Conservation (phyloP, 2,113 vertebrate genomes). For the Ciconia maguari region DNA sequence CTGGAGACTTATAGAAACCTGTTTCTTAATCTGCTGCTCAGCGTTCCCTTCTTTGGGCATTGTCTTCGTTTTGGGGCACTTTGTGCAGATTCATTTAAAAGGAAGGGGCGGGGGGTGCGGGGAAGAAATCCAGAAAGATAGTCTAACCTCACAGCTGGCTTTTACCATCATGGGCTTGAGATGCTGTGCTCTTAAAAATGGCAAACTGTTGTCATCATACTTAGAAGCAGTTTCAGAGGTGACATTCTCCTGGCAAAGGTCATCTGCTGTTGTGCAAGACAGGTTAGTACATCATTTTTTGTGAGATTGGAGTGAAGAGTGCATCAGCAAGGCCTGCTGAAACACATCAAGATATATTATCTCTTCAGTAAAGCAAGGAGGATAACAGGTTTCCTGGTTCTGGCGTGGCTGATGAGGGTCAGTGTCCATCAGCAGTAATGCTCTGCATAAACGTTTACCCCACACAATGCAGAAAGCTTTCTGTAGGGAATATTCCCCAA, state of each 20-base stretch:
- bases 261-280: background rate
- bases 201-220: background rate
- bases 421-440: background rate
- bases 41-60: background rate
- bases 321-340: background rate
- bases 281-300: background rate
- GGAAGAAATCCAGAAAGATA: background rate
- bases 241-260: background rate
- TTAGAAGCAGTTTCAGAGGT: background rate
- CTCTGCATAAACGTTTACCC: background rate
- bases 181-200: background rate
- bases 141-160: background rate
- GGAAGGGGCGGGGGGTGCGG: accelerated
- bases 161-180: background rate
- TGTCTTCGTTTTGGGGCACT: background rate
- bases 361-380: background rate
- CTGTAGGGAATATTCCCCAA: background rate
- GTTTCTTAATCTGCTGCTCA: background rate
- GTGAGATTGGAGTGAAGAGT: background rate
- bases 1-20: background rate
- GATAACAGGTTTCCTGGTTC: background rate
- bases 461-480: background rate
- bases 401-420: background rate
- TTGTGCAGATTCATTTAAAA: background rate
- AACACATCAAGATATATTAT: background rate